Percentiles rank a stretch among this genome's conserved stretches.
phyloP scores from a whole-genome alignment of 2,888 invertebrate genomes.

The Drosophila anceps region DNA sequence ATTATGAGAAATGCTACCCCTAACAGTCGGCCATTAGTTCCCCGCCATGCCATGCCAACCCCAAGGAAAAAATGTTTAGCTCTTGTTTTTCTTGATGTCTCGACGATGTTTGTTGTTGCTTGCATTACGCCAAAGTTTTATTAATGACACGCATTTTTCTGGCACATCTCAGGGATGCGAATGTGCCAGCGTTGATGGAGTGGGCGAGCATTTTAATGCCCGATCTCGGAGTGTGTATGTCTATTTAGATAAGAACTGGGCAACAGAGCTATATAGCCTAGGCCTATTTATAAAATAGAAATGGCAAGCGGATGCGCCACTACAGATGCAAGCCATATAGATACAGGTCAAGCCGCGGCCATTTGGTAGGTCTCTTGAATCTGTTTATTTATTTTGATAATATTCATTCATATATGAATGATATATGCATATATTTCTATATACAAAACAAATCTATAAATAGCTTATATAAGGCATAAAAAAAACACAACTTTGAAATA shows the following conservation, averaged over 20 bases:
- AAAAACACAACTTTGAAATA: conserved; percentile 56
- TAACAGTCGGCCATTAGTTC: neutral
- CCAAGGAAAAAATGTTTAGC: conserved; percentile 12
- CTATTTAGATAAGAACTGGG: conserved; percentile 20
- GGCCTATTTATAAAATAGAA: conserved; percentile 37
- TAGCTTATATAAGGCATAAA: conserved; percentile 32
- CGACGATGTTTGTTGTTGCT: conserved; percentile 13
- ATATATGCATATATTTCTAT: conserved; percentile 9
- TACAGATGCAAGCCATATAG: neutral
- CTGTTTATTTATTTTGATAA: conserved; percentile 40
- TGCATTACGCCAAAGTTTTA: conserved; percentile 60
- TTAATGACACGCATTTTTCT: conserved; percentile 68
- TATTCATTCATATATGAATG: conserved; percentile 60
- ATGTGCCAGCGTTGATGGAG: conserved; percentile 45
- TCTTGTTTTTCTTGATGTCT: conserved; percentile 26
- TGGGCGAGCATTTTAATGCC: conserved; percentile 47
- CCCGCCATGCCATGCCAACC: neutral
- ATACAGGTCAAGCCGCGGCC: conserved; percentile 35
- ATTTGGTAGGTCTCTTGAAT: conserved; percentile 19
- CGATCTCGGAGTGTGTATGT: conserved; percentile 10
- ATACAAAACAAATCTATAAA: conserved; percentile 60
- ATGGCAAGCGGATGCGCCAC: neutral
- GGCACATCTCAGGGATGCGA: conserved; percentile 40
- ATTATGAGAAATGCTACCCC: conserved; percentile 58
- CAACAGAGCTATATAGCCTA: conserved; percentile 23